Conservation (phyloP, 2,888 invertebrate genomes). For the Spodoptera picta region DNA sequence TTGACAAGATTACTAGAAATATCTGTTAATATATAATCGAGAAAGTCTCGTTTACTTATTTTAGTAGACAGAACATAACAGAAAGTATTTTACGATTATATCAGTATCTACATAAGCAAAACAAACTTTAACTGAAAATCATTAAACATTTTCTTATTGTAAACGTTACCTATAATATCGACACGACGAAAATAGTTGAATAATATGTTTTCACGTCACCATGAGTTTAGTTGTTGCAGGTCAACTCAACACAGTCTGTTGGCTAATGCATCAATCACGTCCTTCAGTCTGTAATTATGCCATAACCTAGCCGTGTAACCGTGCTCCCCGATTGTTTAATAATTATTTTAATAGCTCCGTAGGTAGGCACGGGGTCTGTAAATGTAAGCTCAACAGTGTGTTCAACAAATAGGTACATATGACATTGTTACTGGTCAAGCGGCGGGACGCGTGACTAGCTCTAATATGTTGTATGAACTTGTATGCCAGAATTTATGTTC, state of each 20-base stretch:
- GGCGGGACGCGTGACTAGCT: constrained; percentile 1
- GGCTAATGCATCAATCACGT: constrained; percentile 47
- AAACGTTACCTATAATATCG: no score
- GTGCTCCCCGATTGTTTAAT: constrained; percentile 46
- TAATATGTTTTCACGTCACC: constrained; percentile 2
- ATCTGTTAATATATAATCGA: no score
- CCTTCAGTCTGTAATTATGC: constrained; percentile 47
- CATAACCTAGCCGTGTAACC: constrained; percentile 53
- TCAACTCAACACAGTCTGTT: constrained; percentile 23
- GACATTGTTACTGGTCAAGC: constrained; percentile 30
- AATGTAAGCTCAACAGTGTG: constrained; percentile 22
- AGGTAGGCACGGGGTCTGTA: constrained; percentile 10
- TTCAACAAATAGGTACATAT: constrained; percentile 24
- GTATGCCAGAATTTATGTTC: constrained; percentile 8
- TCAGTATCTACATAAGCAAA: no score
- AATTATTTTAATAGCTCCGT: constrained; percentile 50
- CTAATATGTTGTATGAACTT: constrained; percentile 8
- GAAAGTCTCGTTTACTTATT: no score
- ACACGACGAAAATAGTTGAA: background rate
- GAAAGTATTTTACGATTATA: no score
- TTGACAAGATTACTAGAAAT: no score
- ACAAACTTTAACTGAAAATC: no score
- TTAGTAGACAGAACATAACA: no score
- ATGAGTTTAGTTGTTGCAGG: constrained; percentile 15
- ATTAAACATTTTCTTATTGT: no score